phyloP scores from a whole-genome alignment of 2,888 invertebrate genomes.

The Hecatera dysodea region DNA sequence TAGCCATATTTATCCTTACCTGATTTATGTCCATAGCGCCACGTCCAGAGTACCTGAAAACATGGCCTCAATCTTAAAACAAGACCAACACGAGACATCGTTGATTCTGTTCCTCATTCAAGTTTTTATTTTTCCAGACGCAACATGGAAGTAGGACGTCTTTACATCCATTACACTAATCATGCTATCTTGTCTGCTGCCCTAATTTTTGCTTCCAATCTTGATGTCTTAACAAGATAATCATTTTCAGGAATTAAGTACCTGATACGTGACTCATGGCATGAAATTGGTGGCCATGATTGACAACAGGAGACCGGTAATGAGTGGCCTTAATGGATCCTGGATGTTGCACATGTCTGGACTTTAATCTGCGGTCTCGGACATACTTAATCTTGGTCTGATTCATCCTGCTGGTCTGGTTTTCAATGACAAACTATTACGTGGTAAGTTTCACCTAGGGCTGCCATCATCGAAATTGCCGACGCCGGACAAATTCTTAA shows the following conservation, averaged over 20 bases:
- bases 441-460: too few relatives aligned
- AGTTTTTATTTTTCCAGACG: not conserved
- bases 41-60: too few relatives aligned
- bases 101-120: not conserved
- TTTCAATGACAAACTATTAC: too few relatives aligned
- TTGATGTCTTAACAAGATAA: slow-evolving; percentile 63
- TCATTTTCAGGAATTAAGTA: slow-evolving; percentile 50
- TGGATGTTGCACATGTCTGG: slow-evolving; percentile 44
- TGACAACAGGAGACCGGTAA: slow-evolving; percentile 45
- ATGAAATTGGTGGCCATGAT: slow-evolving; percentile 52
- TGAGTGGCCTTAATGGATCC: slow-evolving; percentile 51
- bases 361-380: slow-evolving; percentile 8
- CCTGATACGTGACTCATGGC: slow-evolving; percentile 18
- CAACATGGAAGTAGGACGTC: slow-evolving; percentile 6
- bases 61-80: not conserved
- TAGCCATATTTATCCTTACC: too few relatives aligned
- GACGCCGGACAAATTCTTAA: too few relatives aligned
- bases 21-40: too few relatives aligned
- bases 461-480: too few relatives aligned
- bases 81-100: not conserved
- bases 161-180: not conserved
- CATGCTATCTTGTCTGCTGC: slow-evolving; percentile 27
- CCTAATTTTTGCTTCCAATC: slow-evolving; percentile 52
- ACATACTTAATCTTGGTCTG: not conserved
- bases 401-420: not conserved